Evolutionary conservation across 2,797 vertebrate species (phyloP), one percentile per base, ranked within the genome.

Genomic region (Melopsittacus undulatus): DNA sequence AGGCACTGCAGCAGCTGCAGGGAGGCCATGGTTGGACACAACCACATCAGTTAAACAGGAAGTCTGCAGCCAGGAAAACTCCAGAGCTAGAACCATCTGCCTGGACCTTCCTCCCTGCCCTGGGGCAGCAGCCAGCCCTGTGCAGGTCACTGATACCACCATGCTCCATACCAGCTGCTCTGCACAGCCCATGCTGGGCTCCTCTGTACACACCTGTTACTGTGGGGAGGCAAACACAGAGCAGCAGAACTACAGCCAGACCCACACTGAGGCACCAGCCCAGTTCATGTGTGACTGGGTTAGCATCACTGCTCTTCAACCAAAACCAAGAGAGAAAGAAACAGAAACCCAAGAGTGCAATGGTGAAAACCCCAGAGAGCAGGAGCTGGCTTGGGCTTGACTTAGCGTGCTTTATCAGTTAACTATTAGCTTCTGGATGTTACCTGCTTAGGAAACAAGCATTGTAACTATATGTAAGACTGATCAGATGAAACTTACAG

Each of bases 121-220:
- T 18, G n/a, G 43, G 23, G 48, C 64, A 22, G 66, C 30, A 51
- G 36, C 5, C 27, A 29, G 56, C 45, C 23, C 75, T 51, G 10
- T 15, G 51, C 42, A 13, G 62, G 18, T 9, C 36, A 32, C 32
- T 1, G 2, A 26, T 45, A 40, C 11, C 34, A 11, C 43, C 8
- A 0, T 5, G 32, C 61, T 62, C 30, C 1, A 1, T 54, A 21
- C 40, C 46, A 36, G 36, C 51, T 13, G 29, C 59, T 27, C 30
- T 5, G 36, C 36, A 49, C 23, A 22, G 20, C 3, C 26, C 43
- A 10, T 2, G 3, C 30, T 9, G 34, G 2, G 1, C 67, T 20
- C 11, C 34, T 3, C 32, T 4, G 0, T 0, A 9, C 20, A 12
- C 2, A 0, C 10, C 48, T 48, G 3, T n/a, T 6, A 24, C n/a